A percentile compares a stretch with the other conserved stretches of the same genome.
Evolutionary conservation across 2,888 invertebrate genomes (phyloP).

Genomic region (Ypsolopha scabrella): DNA sequence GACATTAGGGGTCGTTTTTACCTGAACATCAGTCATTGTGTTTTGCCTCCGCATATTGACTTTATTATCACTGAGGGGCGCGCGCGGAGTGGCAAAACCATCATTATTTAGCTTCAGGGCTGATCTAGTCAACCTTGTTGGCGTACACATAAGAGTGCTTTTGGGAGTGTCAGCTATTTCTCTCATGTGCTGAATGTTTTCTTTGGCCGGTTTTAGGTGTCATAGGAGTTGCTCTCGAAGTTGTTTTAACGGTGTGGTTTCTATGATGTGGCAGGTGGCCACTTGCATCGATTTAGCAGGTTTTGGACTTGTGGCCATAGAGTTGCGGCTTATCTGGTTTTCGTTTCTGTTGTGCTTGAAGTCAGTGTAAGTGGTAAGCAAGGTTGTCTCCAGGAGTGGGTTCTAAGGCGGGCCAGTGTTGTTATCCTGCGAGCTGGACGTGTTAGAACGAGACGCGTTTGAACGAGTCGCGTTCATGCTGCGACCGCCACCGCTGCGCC

Average conservation of each 20-base stretch:
- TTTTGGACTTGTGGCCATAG: conserved; percentile 23
- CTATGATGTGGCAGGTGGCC: conserved; percentile 22
- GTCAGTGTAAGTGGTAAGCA: no score
- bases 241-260: conserved; percentile 34
- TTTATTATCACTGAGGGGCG: conserved; percentile 48
- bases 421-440: conserved; percentile 22
- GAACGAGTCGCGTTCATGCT: conserved; percentile 30
- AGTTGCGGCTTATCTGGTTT: no score
- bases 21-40: conserved; percentile 24
- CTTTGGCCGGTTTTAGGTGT: conserved; percentile 32
- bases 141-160: no score
- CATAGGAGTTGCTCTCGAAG: conserved; percentile 36
- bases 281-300: conserved; percentile 5
- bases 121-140: conserved; percentile 47
- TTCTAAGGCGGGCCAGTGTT: conserved; percentile 17
- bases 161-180: no score
- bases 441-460: no score
- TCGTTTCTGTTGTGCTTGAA: no score
- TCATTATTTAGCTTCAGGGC: conserved; percentile 45
- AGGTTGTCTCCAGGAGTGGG: no score
- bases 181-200: no score
- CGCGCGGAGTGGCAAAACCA: conserved; percentile 52
- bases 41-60: no score
- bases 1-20: conserved; percentile 40
- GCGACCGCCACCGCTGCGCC: conserved; percentile 38